Evolutionary conservation across 1,140 invertebrate species (phyloP).

Genomic region (Penaeus japonicus): DNA sequence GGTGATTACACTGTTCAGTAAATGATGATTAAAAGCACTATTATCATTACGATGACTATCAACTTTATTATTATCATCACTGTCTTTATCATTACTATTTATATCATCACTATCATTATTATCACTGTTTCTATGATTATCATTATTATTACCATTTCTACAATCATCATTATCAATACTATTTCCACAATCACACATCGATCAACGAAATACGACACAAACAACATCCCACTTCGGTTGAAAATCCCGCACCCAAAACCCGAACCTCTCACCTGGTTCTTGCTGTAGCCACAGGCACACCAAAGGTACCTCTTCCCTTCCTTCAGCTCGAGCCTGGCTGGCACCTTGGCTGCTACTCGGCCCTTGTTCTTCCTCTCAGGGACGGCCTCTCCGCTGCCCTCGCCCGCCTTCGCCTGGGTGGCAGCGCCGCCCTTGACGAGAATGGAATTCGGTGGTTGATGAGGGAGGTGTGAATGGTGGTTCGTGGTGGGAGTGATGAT

Average conservation of each 20-base stretch:
- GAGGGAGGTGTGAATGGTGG: too few species aligned
- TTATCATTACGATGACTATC: too few species aligned
- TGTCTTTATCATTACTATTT: too few species aligned
- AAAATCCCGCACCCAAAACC: not conserved
- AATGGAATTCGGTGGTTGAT: not conserved
- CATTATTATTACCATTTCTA: too few species aligned
- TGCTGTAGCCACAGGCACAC: slow-evolving; percentile 93
- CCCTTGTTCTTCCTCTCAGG: slow-evolving; percentile 68
- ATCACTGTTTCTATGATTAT: too few species aligned
- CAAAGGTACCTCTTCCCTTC: slow-evolving; percentile 85
- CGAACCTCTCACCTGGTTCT: slow-evolving; percentile 71
- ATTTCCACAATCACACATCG: too few species aligned
- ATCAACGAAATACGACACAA: too few species aligned
- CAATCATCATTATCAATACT: too few species aligned
- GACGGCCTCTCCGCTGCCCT: not conserved
- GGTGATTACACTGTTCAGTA: not conserved
- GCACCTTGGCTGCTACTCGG: slow-evolving; percentile 84
- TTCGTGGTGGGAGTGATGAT: too few species aligned
- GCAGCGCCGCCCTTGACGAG: not conserved
- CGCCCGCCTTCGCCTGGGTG: not conserved
- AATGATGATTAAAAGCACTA: too few species aligned
- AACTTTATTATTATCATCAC: too few species aligned
- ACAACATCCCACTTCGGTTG: not conserved
- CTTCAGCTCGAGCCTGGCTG: slow-evolving; percentile 80
- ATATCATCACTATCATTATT: too few species aligned